A percentile compares a stretch with the other conserved stretches of the same genome.
Evolutionary conservation across 92 coral and sea anemone species (phyloP).

Genomic region (Isaurus tuberculatus): DNA sequence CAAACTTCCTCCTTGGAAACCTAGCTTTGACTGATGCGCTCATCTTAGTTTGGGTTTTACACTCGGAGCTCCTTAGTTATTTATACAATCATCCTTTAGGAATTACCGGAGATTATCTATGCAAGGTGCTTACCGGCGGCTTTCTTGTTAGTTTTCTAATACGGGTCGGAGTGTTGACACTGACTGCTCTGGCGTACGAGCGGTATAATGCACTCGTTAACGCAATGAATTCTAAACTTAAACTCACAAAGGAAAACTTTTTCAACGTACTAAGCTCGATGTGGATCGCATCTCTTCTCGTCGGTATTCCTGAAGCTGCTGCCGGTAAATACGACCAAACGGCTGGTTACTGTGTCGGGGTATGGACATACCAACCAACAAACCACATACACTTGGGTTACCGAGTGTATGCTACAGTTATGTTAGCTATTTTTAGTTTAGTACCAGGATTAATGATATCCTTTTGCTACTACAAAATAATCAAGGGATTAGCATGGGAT

Average conservation of each 20-base stretch:
- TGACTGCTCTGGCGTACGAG: slow-evolving; percentile 33
- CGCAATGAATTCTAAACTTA: slow-evolving; percentile 13
- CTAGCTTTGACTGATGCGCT: slow-evolving; percentile 31
- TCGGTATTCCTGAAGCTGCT: slow-evolving; percentile 18
- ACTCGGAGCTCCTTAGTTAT: slow-evolving; percentile 20
- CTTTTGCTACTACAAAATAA: slow-evolving; percentile 27
- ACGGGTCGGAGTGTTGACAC: slow-evolving; percentile 14
- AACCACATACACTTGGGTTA: slow-evolving; percentile 25
- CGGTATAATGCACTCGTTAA: slow-evolving; percentile 28
- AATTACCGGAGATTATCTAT: slow-evolving; percentile 23
- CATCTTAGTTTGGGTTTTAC: slow-evolving; percentile 28
- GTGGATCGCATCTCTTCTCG: slow-evolving; percentile 15
- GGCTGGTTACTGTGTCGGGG: slow-evolving; percentile 6
- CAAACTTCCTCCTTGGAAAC: slow-evolving; percentile 30
- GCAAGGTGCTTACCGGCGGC: slow-evolving; percentile 26
- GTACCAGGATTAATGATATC: slow-evolving; percentile 6
- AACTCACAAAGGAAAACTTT: slow-evolving; percentile 31
- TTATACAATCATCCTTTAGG: slow-evolving; percentile 7
- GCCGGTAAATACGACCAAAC: slow-evolving; percentile 18
- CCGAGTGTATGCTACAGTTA: slow-evolving; percentile 26
- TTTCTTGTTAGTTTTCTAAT: slow-evolving; percentile 15
- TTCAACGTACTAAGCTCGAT: not conserved
- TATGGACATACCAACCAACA: not conserved
- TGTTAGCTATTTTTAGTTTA: slow-evolving; percentile 12
- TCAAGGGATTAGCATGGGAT: slow-evolving; percentile 31